These are phyloP conservation scores for Tolypeutes matacus DNA, from an alignment of 2,797 vertebrate genomes.

Conservation along the genomic window DNA sequence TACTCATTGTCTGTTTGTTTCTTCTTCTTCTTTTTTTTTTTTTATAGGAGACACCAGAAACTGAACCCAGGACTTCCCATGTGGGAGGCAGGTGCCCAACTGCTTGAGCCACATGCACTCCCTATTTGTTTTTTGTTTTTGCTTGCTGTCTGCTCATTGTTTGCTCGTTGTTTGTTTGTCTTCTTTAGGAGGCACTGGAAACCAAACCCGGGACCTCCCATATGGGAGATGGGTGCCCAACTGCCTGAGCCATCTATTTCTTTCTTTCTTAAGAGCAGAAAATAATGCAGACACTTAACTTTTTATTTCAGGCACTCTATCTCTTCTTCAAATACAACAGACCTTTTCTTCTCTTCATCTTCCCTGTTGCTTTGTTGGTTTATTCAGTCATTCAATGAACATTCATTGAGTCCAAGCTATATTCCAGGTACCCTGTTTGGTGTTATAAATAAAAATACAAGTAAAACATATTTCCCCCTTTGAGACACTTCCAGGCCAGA, in stretches of 20 bases:
- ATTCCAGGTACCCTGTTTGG: background rate
- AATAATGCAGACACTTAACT: background rate
- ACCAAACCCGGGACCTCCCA: too few species aligned
- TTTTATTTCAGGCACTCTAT: slow-evolving; percentile 33
- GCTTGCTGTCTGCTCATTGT: too few species aligned
- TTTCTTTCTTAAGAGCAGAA: slow-evolving; percentile 61
- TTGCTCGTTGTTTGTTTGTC: too few species aligned
- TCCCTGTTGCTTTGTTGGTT: background rate
- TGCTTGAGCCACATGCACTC: too few species aligned
- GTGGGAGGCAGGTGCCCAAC: too few species aligned
- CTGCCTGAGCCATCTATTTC: background rate
- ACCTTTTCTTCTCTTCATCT: background rate
- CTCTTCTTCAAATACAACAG: background rate
- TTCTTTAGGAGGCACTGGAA: too few species aligned
- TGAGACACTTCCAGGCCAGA: background rate
- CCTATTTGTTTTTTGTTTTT: too few species aligned
- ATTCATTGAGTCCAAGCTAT: background rate
- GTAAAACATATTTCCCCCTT: background rate
- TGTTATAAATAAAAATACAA: background rate
- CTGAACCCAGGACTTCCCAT: too few species aligned
- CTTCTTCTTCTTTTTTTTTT: too few species aligned
- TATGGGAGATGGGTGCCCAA: too few species aligned
- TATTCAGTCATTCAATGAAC: background rate
- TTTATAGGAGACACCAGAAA: too few species aligned
- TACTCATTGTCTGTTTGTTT: too few species aligned